These are phyloP conservation scores for Caerostris darwini DNA, from an alignment of 1,140 invertebrate genomes.

Conservation along the genomic window DNA sequence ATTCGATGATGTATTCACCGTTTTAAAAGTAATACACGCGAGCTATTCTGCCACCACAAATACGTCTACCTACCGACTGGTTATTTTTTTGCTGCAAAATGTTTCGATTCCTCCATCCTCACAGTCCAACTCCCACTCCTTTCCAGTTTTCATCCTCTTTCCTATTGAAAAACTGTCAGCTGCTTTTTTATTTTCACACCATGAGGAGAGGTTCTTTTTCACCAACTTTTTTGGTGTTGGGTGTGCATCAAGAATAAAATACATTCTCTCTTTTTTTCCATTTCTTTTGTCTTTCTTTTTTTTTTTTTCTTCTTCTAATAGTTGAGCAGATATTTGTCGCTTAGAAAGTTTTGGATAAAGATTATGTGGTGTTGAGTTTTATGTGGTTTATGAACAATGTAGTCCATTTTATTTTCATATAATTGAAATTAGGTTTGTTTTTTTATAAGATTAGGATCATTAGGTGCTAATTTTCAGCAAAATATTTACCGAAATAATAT, in stretches of 20 bases:
- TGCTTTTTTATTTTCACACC: slow-evolving; percentile 23
- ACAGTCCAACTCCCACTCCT: neutral
- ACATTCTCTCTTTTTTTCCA: neutral
- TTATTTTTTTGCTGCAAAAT: slow-evolving; percentile 46
- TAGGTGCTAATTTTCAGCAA: too few relatives aligned
- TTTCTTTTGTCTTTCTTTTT: too few relatives aligned
- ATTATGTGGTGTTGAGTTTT: too few relatives aligned
- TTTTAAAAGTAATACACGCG: slow-evolving; percentile 56
- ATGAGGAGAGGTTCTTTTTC: neutral
- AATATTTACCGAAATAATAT: too few relatives aligned
- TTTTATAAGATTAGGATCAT: too few relatives aligned
- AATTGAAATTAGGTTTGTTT: too few relatives aligned
- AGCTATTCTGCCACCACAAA: slow-evolving; percentile 2
- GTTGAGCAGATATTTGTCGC: neutral
- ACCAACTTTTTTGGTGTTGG: neutral
- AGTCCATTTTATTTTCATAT: too few relatives aligned
- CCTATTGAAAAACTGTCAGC: slow-evolving; percentile 58
- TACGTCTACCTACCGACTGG: neutral
- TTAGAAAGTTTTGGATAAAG: neutral
- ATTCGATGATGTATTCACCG: slow-evolving; percentile 39
- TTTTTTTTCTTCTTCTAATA: neutral
- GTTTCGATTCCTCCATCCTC: slow-evolving; percentile 9
- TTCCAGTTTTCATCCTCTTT: neutral
- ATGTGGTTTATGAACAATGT: too few relatives aligned
- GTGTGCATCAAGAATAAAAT: slow-evolving; percentile 7